Evolutionary conservation across 2,113 vertebrate species (phyloP), one percentile per base, ranked within the genome.

Genomic region (Myotis lucifugus): DNA sequence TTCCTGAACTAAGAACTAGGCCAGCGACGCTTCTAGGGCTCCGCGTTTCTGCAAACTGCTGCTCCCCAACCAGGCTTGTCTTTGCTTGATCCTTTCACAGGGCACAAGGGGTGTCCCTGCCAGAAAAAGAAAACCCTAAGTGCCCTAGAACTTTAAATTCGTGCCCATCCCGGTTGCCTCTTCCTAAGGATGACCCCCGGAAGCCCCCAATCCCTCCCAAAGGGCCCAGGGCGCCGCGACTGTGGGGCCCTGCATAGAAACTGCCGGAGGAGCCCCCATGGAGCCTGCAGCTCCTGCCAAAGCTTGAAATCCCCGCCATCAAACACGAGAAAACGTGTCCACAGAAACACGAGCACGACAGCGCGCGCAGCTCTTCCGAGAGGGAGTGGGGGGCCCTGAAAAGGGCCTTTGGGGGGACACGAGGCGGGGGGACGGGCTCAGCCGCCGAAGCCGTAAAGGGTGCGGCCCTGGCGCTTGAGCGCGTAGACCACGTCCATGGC

Each of bases 341-440:
- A 18, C 11, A 25, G 2, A 10, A 46, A 1, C 2, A 1, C 2
- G 2, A 5, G 1, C 5, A 12, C 17, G 2, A 0, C 25, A n/a
- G 1, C 12, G 40, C 8, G 8, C 79, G 37, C 37, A 67, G 70
- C 70, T 25, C 72, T 59, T 73, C 8, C 15, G 0, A 0, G n/a
- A 77, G 0, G 0, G 0, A 0, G 34, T 97, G 95, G 86, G 86
- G 34, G 97, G 97, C 96, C 95, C 97, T 97, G n/a, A 97, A 88
- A 97, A 97, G 97, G 95, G 90, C 97, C 97, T 96, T 97, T 97
- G 73, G 3, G 52, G 46, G 1, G 18, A n/a, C 18, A 6, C 54
- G 19, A 1, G 54, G 54, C 17, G 5, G 54, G 1, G 1, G 40
- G 4, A 40, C 40, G 4, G 40, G 40, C 40, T 40, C 40, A 40